Evolutionary conservation across 2,797 vertebrate species (phyloP), one percentile per base, ranked within the genome.

Genomic region (Peromyscus melanophrys): DNA sequence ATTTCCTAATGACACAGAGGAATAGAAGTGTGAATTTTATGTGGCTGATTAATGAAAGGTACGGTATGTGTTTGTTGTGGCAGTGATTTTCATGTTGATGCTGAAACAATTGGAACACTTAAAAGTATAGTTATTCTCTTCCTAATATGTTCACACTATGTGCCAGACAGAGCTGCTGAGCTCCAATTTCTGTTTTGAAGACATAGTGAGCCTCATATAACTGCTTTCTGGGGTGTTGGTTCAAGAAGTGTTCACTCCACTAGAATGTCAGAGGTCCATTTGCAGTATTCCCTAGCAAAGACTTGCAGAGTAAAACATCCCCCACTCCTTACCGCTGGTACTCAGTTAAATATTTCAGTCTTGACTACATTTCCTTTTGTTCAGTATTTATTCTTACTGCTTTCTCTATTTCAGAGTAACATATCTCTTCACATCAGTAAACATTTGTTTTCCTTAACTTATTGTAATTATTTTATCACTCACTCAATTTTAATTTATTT

Each of bases 11-110:
- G 25, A 91, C 69, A 37, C 73, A 46, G 25, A 31, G 16, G 27
- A 85, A 80, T 49, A 73, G 37, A 40, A 90, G 40, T 11, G 57
- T 90, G 49, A 90, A 80, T 90, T 93, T 96, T 87, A 67, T 76
- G 19, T 81, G 40, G 29, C 63, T 94, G 43, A 49, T 76, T 86
- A 82, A 83, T 90, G 49, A 88, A 77, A 73, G 27, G 46, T 67
- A 76, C 94, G 71, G 37, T 21, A 31, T 65, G 16, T 1, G 25
- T 57, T 89, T 92, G 6, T 37, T 76, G 9, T 55, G 85, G 40
- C 31, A 23, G 92, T 61, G 37, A 61, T 91, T 21, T 16, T 80
- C 84, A 90, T 31, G 34, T 76, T n/a, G 6, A 67, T 43, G 73
- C 3, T 67, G 71, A 78, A 89, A 76, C 75, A 95, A 95, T 57